A percentile compares a stretch with the other conserved stretches of the same genome.
Conservation (phyloP, 2,797 vertebrate species). For the Sarcoramphus papa region DNA sequence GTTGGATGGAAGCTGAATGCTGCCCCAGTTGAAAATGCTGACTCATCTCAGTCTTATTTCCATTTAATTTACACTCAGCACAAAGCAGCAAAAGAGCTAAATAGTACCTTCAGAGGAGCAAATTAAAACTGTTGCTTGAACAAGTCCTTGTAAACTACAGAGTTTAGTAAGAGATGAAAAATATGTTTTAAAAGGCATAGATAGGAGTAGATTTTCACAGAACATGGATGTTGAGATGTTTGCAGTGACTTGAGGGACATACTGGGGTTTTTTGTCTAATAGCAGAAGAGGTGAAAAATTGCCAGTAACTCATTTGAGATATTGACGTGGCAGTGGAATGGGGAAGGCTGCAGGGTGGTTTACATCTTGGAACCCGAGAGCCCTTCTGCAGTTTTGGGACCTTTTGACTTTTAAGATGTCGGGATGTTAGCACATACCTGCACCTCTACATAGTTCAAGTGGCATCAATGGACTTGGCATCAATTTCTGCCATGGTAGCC, state of each 20-base stretch:
- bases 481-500: not conserved
- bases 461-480: not conserved
- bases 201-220: not conserved
- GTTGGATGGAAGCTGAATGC: not conserved
- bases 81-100: not conserved
- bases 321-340: not conserved
- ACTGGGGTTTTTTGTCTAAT: not conserved
- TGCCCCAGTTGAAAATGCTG: not conserved
- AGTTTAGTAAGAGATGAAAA: not conserved
- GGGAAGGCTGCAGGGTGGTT: not conserved
- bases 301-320: not conserved
- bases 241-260: not conserved
- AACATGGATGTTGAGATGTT: not conserved
- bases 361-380: not conserved
- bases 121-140: not conserved
- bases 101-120: not conserved
- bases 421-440: not conserved
- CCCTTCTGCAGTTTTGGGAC: not conserved
- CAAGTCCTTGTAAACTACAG: not conserved
- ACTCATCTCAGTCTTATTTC: not conserved
- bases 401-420: not conserved
- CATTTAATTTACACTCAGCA: not conserved
- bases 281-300: not conserved
- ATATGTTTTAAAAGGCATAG: not conserved
- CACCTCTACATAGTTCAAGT: not conserved